Conservation (phyloP, 2,888 invertebrate genomes). For the Lottia scabra region DNA sequence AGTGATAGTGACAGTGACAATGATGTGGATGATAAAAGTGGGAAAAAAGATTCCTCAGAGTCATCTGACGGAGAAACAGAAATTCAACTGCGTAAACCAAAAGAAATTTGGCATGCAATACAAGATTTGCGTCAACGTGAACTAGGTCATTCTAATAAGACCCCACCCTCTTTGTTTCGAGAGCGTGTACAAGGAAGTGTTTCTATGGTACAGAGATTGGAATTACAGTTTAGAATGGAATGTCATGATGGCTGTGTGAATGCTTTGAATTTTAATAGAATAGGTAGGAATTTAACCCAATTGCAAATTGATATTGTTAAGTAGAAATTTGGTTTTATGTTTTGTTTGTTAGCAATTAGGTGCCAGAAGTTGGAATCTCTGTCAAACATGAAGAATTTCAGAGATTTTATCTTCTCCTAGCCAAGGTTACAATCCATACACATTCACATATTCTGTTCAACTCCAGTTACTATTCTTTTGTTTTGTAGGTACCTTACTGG, state of each 20-base stretch:
- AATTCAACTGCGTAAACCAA: constrained; percentile 36
- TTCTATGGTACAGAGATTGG: constrained; percentile 84
- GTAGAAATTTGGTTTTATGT: no score
- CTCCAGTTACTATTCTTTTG: background rate
- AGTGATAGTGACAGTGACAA: constrained; percentile 29
- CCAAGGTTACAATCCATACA: no score
- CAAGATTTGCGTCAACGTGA: constrained; percentile 74
- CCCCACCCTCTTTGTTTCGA: constrained; percentile 75
- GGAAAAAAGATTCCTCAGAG: constrained; percentile 12
- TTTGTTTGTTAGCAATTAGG: no score
- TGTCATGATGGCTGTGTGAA: constrained; percentile 93
- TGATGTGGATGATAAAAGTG: constrained; percentile 21
- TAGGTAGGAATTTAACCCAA: constrained; percentile 69
- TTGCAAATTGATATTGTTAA: background rate
- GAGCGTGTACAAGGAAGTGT: constrained; percentile 84
- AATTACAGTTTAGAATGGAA: constrained; percentile 81
- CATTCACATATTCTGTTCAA: no score
- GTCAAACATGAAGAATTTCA: no score
- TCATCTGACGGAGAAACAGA: constrained; percentile 30
- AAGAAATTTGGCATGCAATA: constrained; percentile 77
- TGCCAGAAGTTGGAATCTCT: no score
- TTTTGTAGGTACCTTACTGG: constrained; percentile 76
- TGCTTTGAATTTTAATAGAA: constrained; percentile 87
- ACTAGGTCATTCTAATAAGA: constrained; percentile 71
- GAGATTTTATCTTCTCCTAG: no score